Percentiles rank a stretch among this genome's conserved stretches.
Conservation (phyloP, 2,797 vertebrate species). For the Lacerta bilineata region DNA sequence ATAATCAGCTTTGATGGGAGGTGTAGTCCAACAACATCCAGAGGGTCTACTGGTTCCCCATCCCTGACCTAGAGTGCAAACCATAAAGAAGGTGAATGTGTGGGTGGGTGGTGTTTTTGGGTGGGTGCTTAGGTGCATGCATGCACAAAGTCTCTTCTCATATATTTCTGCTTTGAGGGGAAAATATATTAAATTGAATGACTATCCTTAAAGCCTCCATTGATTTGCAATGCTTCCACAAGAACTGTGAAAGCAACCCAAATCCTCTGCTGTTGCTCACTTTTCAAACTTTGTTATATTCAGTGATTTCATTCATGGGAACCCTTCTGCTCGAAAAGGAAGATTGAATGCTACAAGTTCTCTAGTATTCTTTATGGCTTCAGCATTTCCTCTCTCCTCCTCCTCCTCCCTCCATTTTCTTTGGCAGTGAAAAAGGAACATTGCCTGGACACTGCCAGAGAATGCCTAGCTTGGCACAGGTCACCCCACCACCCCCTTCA, state of each 20-base stretch:
- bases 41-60: background rate
- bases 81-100: background rate
- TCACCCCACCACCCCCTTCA: slow-evolving; percentile 6
- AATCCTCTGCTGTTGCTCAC: slow-evolving; percentile 2
- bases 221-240: slow-evolving; percentile 46
- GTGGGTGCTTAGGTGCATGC: background rate
- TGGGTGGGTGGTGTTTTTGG: too few relatives aligned
- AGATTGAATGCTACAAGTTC: slow-evolving; percentile 20
- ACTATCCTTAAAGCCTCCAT: background rate
- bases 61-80: background rate
- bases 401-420: slow-evolving; percentile 39
- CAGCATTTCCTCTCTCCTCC: slow-evolving; percentile 29
- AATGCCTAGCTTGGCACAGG: background rate
- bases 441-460: slow-evolving; percentile 26
- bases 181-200: background rate
- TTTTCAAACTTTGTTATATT: background rate
- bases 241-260: background rate
- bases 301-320: slow-evolving; percentile 34
- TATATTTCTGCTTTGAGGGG: background rate
- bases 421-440: slow-evolving; percentile 46
- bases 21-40: background rate
- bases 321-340: slow-evolving; percentile 52
- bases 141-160: background rate
- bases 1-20: background rate
- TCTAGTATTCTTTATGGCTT: slow-evolving; percentile 41